These are phyloP conservation scores for Drosophila paulistorum DNA, from an alignment of 1,140 invertebrate species.

Conservation along the genomic window DNA sequence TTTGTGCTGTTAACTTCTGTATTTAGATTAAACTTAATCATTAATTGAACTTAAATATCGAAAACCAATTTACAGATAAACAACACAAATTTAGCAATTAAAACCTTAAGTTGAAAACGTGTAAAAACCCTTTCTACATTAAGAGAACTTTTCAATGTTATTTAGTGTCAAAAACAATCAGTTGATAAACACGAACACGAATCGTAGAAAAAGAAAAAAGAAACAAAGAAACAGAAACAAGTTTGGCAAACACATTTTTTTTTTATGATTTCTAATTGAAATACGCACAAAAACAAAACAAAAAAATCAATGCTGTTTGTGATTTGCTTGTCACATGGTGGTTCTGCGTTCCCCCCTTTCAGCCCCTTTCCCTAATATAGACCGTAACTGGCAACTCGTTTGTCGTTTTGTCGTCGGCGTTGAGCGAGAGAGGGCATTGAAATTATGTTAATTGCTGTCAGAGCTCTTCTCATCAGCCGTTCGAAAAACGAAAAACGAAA, in stretches of 20 bases:
- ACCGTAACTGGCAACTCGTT: slow-evolving; percentile 23
- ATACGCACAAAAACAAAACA: slow-evolving; percentile 43
- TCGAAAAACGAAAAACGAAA: slow-evolving; percentile 52
- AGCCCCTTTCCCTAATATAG: background rate
- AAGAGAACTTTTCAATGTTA: slow-evolving; percentile 52
- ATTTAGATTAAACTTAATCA: too few species aligned
- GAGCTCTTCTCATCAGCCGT: slow-evolving; percentile 5
- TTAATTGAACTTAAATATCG: background rate
- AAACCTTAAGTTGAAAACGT: slow-evolving; percentile 11
- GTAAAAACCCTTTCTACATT: slow-evolving; percentile 17
- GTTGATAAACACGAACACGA: slow-evolving; percentile 35
- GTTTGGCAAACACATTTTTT: slow-evolving; percentile 65
- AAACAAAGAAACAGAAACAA: slow-evolving; percentile 51
- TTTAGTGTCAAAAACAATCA: slow-evolving; percentile 43
- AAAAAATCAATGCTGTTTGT: slow-evolving; percentile 24
- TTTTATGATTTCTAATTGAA: slow-evolving; percentile 71
- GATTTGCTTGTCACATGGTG: slow-evolving; percentile 66
- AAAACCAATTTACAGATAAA: background rate
- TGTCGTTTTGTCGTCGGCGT: slow-evolving; percentile 33
- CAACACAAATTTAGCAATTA: background rate
- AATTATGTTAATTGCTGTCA: slow-evolving; percentile 64
- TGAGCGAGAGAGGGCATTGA: slow-evolving; percentile 43
- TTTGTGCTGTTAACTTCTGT: too few species aligned
- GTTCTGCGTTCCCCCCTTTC: background rate
- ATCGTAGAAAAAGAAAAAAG: slow-evolving; percentile 10